Conservation (phyloP, 2,888 invertebrate genomes). For the Himalopsyche tibetana region DNA sequence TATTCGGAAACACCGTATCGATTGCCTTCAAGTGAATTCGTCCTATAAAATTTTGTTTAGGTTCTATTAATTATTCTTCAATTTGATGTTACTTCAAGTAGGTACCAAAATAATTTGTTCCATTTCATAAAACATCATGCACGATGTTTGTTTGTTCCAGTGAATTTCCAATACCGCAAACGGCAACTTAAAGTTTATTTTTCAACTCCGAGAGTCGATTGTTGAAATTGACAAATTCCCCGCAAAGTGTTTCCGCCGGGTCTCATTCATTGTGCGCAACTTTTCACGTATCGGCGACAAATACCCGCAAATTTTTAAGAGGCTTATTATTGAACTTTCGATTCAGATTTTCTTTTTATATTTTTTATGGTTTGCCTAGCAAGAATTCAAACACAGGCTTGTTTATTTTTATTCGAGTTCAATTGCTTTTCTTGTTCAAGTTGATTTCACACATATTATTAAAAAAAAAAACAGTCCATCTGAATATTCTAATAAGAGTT, state of each 20-base stretch:
- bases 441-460: too few species aligned
- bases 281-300: neutral
- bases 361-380: neutral
- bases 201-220: neutral
- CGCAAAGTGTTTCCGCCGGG: slow-evolving; percentile 6
- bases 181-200: slow-evolving; percentile 1
- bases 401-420: neutral
- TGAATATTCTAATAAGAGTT: too few species aligned
- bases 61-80: too few species aligned
- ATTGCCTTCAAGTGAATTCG: too few species aligned
- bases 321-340: slow-evolving; percentile 7
- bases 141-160: too few species aligned
- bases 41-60: too few species aligned
- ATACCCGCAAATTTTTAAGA: neutral
- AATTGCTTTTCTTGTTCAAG: neutral
- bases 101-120: too few species aligned
- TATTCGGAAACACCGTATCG: too few species aligned
- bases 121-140: too few species aligned
- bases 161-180: too few species aligned
- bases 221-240: slow-evolving; percentile 22
- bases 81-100: too few species aligned
- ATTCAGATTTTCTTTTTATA: neutral
- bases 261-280: neutral
- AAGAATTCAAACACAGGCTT: neutral
- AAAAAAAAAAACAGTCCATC: too few species aligned